A percentile compares a stretch with the other conserved stretches of the same genome.
These are phyloP conservation scores for Helicolenus hilgendorfi DNA, from an alignment of 2,797 vertebrate species.

Conservation along the genomic window DNA sequence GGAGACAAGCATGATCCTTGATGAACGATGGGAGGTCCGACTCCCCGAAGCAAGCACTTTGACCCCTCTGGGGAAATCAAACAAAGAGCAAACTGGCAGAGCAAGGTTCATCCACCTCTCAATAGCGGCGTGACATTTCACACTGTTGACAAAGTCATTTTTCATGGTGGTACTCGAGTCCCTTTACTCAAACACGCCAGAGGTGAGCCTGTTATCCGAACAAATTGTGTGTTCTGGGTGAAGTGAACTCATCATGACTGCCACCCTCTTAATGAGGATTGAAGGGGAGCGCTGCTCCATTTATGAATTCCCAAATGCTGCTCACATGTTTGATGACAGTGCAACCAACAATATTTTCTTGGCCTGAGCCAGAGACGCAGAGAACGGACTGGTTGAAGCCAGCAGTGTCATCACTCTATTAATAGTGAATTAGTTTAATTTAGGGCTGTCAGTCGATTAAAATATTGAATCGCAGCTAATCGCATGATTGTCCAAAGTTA, in stretches of 20 bases:
- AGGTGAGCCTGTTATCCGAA: conserved; percentile 30
- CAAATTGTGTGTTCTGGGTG: conserved; percentile 27
- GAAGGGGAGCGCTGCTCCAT: conserved; percentile 34
- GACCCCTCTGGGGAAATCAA: conserved; percentile 88
- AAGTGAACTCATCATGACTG: conserved; percentile 12
- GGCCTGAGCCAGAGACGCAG: background rate
- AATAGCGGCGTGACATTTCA: conserved; percentile 68
- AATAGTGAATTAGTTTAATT: background rate
- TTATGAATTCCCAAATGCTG: conserved; percentile 33
- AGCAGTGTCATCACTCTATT: background rate
- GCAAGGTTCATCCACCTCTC: conserved; percentile 65
- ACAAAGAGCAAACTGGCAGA: conserved; percentile 64
- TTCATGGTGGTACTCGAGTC: conserved; percentile 26
- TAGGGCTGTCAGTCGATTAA: too few species aligned
- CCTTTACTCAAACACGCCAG: conserved; percentile 9
- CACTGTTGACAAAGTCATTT: conserved; percentile 75
- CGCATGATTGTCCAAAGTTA: too few species aligned
- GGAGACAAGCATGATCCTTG: conserved; percentile 71
- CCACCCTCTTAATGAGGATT: conserved; percentile 52
- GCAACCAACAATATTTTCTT: background rate
- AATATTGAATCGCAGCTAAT: too few species aligned
- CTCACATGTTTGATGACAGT: conserved; percentile 12
- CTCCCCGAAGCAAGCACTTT: conserved; percentile 82
- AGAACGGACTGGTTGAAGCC: background rate
- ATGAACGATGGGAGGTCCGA: conserved; percentile 83